Conservation (phyloP, 1,140 invertebrate species). For the Bombus waltoni region DNA sequence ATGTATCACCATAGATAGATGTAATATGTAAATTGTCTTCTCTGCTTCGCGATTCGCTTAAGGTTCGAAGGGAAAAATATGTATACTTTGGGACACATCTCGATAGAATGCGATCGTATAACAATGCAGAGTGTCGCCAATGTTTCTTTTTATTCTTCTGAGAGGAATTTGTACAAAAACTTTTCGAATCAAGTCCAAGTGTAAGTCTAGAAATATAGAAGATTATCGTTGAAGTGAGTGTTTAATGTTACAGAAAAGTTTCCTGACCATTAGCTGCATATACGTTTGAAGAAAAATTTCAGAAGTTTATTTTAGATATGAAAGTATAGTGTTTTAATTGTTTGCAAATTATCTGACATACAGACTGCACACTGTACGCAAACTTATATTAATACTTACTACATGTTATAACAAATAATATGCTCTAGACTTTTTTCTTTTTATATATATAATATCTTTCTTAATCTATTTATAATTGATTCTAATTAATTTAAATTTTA, state of each 20-base stretch:
- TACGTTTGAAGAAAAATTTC: neutral
- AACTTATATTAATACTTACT: neutral
- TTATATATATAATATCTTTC: neutral
- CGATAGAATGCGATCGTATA: neutral
- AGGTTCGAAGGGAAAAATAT: neutral
- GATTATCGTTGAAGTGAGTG: neutral
- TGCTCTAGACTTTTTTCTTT: neutral
- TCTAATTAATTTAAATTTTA: too few species aligned
- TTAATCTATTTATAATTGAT: neutral
- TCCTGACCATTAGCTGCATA: constrained; percentile 6
- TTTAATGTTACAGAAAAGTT: neutral
- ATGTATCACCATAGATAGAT: neutral
- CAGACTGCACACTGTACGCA: neutral
- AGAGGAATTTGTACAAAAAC: neutral
- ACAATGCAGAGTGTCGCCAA: neutral
- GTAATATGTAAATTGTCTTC: constrained; percentile 4
- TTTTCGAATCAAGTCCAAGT: neutral
- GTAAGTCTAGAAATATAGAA: neutral
- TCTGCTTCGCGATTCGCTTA: neutral
- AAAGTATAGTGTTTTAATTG: neutral
- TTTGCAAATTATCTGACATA: neutral
- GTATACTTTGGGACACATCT: constrained; percentile 16
- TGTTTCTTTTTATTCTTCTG: neutral
- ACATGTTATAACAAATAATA: neutral
- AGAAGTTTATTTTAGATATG: neutral